Conservation (phyloP, 2,888 invertebrate genomes). For the Phania funesta region DNA sequence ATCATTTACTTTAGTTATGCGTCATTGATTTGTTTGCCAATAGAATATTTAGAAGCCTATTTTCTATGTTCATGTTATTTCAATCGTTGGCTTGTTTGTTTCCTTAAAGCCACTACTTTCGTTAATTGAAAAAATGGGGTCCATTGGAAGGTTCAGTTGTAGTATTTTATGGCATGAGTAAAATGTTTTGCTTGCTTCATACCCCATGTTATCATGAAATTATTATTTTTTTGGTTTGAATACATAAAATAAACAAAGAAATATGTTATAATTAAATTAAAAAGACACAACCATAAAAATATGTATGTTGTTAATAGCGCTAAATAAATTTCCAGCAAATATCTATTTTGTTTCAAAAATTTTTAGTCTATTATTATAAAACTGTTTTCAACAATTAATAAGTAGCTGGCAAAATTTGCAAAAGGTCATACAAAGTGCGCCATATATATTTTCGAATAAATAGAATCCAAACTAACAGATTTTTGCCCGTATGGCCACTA, state of each 20-base stretch:
- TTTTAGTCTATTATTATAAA: too few species aligned
- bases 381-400: too few species aligned
- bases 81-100: slow-evolving; percentile 31
- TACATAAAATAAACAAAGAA: neutral
- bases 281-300: neutral
- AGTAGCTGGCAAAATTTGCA: too few species aligned
- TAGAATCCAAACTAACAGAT: too few species aligned
- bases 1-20: slow-evolving; percentile 65
- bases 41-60: slow-evolving; percentile 62
- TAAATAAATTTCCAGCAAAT: too few species aligned
- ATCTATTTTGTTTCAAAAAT: too few species aligned
- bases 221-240: slow-evolving; percentile 16
- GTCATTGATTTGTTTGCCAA: slow-evolving; percentile 65
- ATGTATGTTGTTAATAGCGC: too few species aligned
- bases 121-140: slow-evolving; percentile 57
- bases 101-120: slow-evolving; percentile 54
- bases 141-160: neutral
- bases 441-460: too few species aligned
- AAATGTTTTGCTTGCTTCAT: slow-evolving; percentile 35
- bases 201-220: slow-evolving; percentile 12
- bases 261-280: neutral
- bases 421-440: too few species aligned
- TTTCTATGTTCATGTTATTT: slow-evolving; percentile 14
- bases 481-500: too few species aligned
- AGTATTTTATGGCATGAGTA: slow-evolving; percentile 27